phyloP scores from a whole-genome alignment of 2,888 invertebrate genomes.

The Melipona bicolor region DNA sequence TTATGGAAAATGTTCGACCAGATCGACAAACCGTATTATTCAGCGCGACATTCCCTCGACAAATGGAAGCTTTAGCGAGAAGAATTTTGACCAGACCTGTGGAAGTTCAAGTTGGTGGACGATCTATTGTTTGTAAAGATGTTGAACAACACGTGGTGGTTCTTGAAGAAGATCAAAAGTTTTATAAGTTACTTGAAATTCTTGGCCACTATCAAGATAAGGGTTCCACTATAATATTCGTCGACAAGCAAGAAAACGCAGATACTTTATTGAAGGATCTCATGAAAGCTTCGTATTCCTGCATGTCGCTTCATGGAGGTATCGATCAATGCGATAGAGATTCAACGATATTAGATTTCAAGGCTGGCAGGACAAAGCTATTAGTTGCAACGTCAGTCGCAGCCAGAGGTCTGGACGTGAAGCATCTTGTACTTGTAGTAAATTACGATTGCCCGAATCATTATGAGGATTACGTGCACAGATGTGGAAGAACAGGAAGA shows the following conservation, averaged over 20 bases:
- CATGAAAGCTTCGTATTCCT: constrained; percentile 98
- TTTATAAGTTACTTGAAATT: constrained; percentile 98
- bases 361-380: constrained; percentile 95
- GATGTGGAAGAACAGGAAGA: constrained; percentile 95
- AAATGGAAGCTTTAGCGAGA: constrained; percentile 99
- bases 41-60: constrained; percentile 99
- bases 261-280: constrained; percentile 96
- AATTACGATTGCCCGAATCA: constrained; percentile 99
- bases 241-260: constrained; percentile 99
- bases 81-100: constrained; percentile 97
- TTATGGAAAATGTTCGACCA: constrained; percentile 98
- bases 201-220: constrained; percentile 96
- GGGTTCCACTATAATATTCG: constrained; percentile 98
- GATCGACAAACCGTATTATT: constrained; percentile 99
- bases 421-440: constrained; percentile 97
- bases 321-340: constrained; percentile 99
- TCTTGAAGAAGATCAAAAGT: constrained; percentile 98
- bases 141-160: constrained; percentile 98
- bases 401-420: constrained; percentile 99
- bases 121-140: constrained; percentile 98
- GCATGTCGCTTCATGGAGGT: constrained; percentile 98
- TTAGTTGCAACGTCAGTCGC: constrained; percentile 99
- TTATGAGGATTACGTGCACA: constrained; percentile 99
- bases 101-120: constrained; percentile 98
- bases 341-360: constrained; percentile 98